These are phyloP conservation scores for Suillia variegata DNA, from an alignment of 2,888 invertebrate genomes.

Conservation along the genomic window DNA sequence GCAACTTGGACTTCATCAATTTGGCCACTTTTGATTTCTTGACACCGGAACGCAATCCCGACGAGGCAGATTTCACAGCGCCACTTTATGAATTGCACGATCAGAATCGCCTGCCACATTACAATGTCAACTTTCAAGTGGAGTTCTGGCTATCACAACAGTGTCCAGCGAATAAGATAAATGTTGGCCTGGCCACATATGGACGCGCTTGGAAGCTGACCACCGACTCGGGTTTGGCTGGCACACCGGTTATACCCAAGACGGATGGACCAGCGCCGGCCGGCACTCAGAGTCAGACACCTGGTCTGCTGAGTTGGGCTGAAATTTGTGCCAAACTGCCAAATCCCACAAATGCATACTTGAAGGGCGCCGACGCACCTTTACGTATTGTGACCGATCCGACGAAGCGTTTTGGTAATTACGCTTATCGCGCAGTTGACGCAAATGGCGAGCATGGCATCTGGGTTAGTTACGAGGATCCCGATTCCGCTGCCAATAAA, in stretches of 20 bases:
- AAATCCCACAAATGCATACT: constrained; percentile 66
- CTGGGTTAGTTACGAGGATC: constrained; percentile 84
- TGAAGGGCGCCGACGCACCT: constrained; percentile 69
- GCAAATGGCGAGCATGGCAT: constrained; percentile 73
- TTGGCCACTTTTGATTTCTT: constrained; percentile 79
- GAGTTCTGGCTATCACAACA: constrained; percentile 66
- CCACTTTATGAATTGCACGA: constrained; percentile 74
- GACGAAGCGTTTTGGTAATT: constrained; percentile 77
- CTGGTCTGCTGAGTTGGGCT: constrained; percentile 76
- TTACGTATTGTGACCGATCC: constrained; percentile 77
- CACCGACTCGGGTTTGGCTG: constrained; percentile 75
- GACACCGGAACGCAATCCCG: constrained; percentile 75
- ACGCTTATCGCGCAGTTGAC: constrained; percentile 75
- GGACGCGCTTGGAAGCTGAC: constrained; percentile 81
- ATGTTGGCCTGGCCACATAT: constrained; percentile 74
- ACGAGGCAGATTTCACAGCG: constrained; percentile 78
- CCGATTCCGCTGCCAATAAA: constrained; percentile 79
- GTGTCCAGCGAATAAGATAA: constrained; percentile 71
- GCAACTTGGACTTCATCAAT: constrained; percentile 79
- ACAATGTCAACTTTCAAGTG: constrained; percentile 72
- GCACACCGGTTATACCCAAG: constrained; percentile 73
- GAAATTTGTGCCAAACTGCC: constrained; percentile 78
- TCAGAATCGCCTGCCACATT: constrained; percentile 66
- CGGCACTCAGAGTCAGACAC: constrained; percentile 73
- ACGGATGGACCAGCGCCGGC: constrained; percentile 73